These are phyloP conservation scores for Drosophila insularis DNA, from an alignment of 1,140 invertebrate genomes.

Conservation along the genomic window DNA sequence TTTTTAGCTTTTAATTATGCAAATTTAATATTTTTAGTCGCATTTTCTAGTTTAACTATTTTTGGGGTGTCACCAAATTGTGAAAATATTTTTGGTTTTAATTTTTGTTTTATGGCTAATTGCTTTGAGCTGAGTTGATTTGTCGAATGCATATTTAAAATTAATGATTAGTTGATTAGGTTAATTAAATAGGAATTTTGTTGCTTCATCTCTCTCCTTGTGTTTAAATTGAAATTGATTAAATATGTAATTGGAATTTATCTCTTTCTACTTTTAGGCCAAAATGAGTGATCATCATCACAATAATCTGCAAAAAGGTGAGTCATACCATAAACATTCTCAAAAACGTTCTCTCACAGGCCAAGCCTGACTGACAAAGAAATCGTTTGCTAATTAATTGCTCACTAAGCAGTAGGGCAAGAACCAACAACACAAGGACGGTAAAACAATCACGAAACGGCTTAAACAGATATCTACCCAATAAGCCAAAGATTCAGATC, in stretches of 20 bases:
- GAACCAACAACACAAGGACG: slow-evolving; percentile 21
- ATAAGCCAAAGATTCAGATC: slow-evolving; percentile 47
- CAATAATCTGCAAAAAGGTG: slow-evolving; percentile 82
- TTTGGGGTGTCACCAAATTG: not conserved
- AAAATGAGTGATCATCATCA: slow-evolving; percentile 85
- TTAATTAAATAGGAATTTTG: slow-evolving; percentile 29
- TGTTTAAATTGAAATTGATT: not conserved
- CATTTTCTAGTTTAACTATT: slow-evolving; percentile 35
- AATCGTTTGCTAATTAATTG: slow-evolving; percentile 63
- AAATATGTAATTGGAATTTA: not conserved
- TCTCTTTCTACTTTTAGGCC: slow-evolving; percentile 82
- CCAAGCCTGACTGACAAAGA: slow-evolving; percentile 39
- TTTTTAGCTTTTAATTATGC: slow-evolving; percentile 50
- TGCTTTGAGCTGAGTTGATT: slow-evolving; percentile 12
- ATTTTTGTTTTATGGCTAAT: slow-evolving; percentile 40
- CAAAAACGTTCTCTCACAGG: not conserved
- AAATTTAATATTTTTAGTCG: slow-evolving; percentile 28
- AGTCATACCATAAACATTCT: slow-evolving; percentile 24
- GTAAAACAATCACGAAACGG: slow-evolving; percentile 47
- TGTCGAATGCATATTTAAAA: slow-evolving; percentile 47
- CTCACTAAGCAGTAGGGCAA: slow-evolving; percentile 35
- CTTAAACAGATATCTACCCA: slow-evolving; percentile 6
- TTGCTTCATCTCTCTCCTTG: not conserved
- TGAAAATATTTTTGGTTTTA: slow-evolving; percentile 35
- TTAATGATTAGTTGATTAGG: slow-evolving; percentile 40